These are phyloP conservation scores for Myioborus melanocephalus DNA, from an alignment of 2,797 vertebrate species.

Conservation along the genomic window DNA sequence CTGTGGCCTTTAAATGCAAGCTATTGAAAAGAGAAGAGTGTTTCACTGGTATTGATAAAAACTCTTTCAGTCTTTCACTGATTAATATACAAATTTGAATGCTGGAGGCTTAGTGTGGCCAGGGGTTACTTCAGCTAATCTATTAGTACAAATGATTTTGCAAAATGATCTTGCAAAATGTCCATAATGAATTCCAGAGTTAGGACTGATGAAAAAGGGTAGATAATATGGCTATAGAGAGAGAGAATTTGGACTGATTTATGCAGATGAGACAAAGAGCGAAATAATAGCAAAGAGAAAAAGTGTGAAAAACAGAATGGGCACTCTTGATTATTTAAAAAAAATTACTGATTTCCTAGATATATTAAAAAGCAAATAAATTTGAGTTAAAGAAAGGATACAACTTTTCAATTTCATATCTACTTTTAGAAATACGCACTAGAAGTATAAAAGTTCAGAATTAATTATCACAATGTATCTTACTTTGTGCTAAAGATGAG, in stretches of 20 bases:
- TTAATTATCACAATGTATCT: not conserved
- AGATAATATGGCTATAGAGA: not conserved
- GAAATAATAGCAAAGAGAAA: not conserved
- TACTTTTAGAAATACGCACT: not conserved
- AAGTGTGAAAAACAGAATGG: not conserved
- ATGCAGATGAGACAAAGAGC: not conserved
- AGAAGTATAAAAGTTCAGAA: not conserved
- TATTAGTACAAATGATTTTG: not conserved
- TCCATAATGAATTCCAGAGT: not conserved
- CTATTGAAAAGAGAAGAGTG: not conserved
- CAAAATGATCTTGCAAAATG: not conserved
- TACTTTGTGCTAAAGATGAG: not conserved
- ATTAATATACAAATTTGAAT: not conserved
- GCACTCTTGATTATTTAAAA: not conserved
- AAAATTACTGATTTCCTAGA: not conserved
- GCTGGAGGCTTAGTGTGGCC: not conserved
- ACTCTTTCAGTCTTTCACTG: not conserved
- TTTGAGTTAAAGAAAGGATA: not conserved
- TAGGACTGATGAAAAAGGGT: not conserved
- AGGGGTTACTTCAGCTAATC: not conserved
- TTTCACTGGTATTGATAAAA: not conserved
- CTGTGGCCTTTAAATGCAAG: not conserved
- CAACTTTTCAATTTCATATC: not conserved
- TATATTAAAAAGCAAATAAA: not conserved
- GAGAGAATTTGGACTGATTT: not conserved